Percentiles rank a stretch among this genome's conserved stretches.
phyloP scores from a whole-genome alignment of 2,888 invertebrate species.

The Ophioninae sp. region DNA sequence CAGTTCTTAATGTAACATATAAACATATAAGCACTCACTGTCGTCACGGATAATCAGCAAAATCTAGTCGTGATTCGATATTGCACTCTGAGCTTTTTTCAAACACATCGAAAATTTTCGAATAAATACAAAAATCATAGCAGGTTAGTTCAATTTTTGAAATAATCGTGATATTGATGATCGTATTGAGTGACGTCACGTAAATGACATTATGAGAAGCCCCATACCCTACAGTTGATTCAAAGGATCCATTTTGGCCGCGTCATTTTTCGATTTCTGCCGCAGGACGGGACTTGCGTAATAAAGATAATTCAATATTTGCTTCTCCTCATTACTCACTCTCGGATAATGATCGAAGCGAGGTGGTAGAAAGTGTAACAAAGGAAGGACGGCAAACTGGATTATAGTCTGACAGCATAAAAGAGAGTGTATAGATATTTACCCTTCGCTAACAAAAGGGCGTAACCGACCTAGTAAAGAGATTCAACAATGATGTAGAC shows the following conservation, averaged over 20 bases:
- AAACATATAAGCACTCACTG: too few relatives aligned
- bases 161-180: background rate
- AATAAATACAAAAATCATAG: too few relatives aligned
- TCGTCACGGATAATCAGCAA: too few relatives aligned
- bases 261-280: constrained; percentile 7
- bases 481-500: background rate
- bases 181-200: background rate
- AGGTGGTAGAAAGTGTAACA: constrained; percentile 16
- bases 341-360: constrained; percentile 19
- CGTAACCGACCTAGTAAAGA: background rate
- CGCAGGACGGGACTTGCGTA: background rate
- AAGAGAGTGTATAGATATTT: background rate
- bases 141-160: too few relatives aligned
- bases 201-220: background rate
- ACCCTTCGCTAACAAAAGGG: background rate
- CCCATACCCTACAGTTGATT: background rate
- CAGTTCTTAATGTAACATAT: too few relatives aligned
- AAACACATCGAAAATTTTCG: background rate
- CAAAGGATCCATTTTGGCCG: background rate
- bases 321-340: constrained; percentile 43
- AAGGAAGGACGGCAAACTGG: constrained; percentile 28
- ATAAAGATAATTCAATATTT: constrained; percentile 48
- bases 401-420: background rate
- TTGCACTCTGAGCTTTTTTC: background rate
- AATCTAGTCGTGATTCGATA: too few relatives aligned